Evolutionary conservation across 2,888 invertebrate species (phyloP), one percentile per base, ranked within the genome.

Genomic region (Phorcus lineatus): DNA sequence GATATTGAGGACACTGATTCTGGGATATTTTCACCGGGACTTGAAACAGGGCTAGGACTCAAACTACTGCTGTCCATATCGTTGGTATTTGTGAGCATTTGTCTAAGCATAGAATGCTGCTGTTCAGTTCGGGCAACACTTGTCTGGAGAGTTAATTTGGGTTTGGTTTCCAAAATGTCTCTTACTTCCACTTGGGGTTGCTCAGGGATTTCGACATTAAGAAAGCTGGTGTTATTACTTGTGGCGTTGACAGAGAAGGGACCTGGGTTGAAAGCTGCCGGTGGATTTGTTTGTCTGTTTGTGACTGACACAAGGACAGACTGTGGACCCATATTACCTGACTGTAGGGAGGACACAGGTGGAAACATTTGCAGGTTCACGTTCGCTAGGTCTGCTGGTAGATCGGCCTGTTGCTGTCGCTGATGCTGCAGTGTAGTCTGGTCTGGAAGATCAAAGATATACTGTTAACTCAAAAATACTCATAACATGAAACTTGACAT

Each of bases 51-150:
- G 19, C 80, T 78, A 0, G 81, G 78, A n/a, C 82, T 83, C 13
- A 81, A 80, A 19, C 80, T 79, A 57, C 80, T 79, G 19, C 82
- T 79, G 31, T 80, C 79, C 47, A 77, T 84, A 13, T 80, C 81
- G 31, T 81, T 85, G 40, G 67, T 82, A 81, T 77, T 79, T 13
- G 81, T 83, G 74, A 84, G 75, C 28, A 85, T 84, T 57, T 81
- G 81, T 1, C 82, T 74, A 17, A 84, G 74, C 36, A 85, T 74
- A 11, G 85, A 84, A 13, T 74, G 54, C 47, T 47, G 47, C 47
- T 47, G 47, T 24, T 62, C 62, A 62, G 28, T 24, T 9, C 62
- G 62, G 22, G 28, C 62, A 62, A 28, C 16, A 9, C 28, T 62
- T 28, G 28, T 28, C 28, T 62, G 62, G 2, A 28, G 62, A 13